Percentiles rank a stretch among this genome's conserved stretches.
These are phyloP conservation scores for Pongo abelii DNA, from an alignment of 2,113 vertebrate species.

Conservation along the genomic window DNA sequence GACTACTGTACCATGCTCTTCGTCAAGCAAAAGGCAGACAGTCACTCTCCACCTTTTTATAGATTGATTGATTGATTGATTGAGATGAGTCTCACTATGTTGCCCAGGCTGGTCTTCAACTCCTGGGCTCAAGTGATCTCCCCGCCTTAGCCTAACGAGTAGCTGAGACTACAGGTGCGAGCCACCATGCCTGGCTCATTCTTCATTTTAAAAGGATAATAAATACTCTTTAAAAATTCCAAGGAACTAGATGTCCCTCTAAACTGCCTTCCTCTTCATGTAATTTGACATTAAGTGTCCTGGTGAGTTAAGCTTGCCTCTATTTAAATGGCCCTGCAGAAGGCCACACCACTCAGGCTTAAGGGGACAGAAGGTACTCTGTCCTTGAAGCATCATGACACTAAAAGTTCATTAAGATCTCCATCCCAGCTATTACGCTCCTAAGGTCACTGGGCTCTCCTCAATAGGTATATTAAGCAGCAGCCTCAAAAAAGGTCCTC, in stretches of 20 bases:
- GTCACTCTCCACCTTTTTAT: too few relatives aligned
- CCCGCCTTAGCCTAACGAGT: not conserved
- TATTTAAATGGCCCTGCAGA: conserved; percentile 15
- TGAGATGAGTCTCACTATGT: not conserved
- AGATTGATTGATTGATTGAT: too few relatives aligned
- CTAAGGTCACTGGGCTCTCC: conserved; percentile 58
- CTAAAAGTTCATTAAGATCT: conserved; percentile 71
- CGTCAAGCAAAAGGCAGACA: not conserved
- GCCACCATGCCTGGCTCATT: not conserved
- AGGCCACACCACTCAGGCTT: not conserved
- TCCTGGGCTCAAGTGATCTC: not conserved
- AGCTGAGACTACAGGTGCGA: not conserved
- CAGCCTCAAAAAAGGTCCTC: conserved; percentile 37
- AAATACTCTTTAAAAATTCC: conserved; percentile 37
- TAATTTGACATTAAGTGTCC: conserved; percentile 22
- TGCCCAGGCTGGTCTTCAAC: not conserved
- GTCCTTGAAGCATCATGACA: not conserved
- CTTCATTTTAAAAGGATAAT: not conserved
- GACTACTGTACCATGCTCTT: not conserved
- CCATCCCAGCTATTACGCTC: conserved; percentile 59
- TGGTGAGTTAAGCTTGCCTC: not conserved
- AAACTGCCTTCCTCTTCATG: conserved; percentile 38
- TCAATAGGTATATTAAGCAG: not conserved
- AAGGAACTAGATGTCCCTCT: not conserved
- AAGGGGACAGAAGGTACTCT: conserved; percentile 2